Conservation (phyloP, 2,113 vertebrate genomes). For the Columba livia region DNA sequence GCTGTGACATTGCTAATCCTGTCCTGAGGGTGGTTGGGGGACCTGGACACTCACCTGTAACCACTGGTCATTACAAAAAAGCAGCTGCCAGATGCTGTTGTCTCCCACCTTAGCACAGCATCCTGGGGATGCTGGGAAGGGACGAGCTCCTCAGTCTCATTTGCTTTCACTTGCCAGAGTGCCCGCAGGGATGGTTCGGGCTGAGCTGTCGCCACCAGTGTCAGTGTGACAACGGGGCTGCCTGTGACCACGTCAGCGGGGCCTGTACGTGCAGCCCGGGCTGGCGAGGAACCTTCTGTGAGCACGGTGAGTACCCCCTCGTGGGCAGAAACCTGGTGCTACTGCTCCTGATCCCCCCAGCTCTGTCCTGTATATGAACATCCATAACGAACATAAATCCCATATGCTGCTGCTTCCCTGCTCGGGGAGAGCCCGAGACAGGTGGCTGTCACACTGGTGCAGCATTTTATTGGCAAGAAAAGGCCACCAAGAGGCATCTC, state of each 20-base stretch:
- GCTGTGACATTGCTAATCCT: neutral
- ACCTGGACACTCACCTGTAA: accelerated
- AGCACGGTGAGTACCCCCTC: conserved; percentile 76
- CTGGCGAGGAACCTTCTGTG: conserved; percentile 92
- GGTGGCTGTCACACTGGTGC: neutral
- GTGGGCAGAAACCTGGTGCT: neutral
- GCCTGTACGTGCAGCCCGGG: conserved; percentile 88
- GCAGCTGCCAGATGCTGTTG: neutral
- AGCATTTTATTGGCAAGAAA: accelerated
- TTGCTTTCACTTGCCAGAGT: conserved; percentile 73
- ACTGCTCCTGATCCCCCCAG: neutral
- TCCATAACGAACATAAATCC: accelerated
- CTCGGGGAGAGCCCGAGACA: accelerated
- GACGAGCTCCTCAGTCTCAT: neutral
- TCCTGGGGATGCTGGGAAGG: accelerated
- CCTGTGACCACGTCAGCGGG: conserved; percentile 91
- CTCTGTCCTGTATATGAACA: neutral
- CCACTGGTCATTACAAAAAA: accelerated
- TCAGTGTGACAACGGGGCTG: conserved; percentile 85
- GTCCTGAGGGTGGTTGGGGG: neutral
- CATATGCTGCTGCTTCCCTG: neutral
- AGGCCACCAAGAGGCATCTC: neutral
- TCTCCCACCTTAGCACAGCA: neutral
- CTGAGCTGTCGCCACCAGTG: conserved; percentile 80
- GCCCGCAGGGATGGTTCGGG: conserved; percentile 84